These are phyloP conservation scores for Selenia dentaria DNA, from an alignment of 2,888 invertebrate species.

Conservation along the genomic window DNA sequence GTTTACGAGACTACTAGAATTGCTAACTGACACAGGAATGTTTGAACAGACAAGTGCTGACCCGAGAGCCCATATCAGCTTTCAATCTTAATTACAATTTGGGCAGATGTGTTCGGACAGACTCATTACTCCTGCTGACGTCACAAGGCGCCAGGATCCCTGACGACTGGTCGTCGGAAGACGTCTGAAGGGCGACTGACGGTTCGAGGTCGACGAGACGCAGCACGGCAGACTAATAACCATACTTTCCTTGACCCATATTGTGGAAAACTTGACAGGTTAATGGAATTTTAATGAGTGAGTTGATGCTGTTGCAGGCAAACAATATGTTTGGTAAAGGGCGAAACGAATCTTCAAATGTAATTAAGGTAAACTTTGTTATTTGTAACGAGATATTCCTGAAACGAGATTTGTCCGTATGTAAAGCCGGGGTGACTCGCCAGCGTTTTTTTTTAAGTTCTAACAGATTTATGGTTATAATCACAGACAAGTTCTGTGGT, in stretches of 20 bases:
- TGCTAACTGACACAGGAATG: neutral
- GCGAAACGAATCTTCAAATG: too few species aligned
- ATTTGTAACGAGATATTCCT: too few species aligned
- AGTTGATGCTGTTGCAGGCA: conserved; percentile 2
- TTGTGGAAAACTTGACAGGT: conserved; percentile 24
- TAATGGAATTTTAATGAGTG: conserved; percentile 27
- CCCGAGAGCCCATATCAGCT: neutral
- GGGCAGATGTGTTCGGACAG: conserved; percentile 14
- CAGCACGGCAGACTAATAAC: conserved; percentile 17
- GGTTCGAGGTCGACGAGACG: conserved; percentile 16
- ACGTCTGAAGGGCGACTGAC: conserved; percentile 21
- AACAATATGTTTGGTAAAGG: conserved; percentile 3
- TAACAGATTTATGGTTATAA: too few species aligned
- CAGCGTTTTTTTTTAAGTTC: too few species aligned
- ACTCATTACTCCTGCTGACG: conserved; percentile 10
- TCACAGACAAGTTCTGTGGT: too few species aligned
- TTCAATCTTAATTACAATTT: conserved; percentile 7
- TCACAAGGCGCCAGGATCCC: conserved; percentile 17
- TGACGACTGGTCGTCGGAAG: conserved; percentile 4
- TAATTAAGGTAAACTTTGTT: too few species aligned
- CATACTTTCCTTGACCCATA: conserved; percentile 33
- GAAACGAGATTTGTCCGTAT: too few species aligned
- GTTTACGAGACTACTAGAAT: too few species aligned
- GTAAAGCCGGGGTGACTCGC: too few species aligned
- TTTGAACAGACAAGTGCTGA: neutral